Evolutionary conservation across 2,113 vertebrate genomes (phyloP).

Genomic region (Spilogale gracilis): DNA sequence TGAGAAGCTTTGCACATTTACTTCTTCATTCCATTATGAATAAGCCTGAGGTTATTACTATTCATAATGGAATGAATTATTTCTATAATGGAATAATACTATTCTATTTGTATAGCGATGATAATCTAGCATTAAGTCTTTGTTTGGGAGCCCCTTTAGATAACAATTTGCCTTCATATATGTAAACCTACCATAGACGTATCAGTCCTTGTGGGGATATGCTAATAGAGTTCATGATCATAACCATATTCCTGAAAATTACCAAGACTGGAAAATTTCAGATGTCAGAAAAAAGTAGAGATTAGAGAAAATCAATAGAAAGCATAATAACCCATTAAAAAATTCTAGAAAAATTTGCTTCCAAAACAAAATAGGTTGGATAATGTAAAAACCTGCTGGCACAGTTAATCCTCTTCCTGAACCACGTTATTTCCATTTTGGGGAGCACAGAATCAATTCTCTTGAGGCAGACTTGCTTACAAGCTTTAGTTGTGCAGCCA

Average conservation of each 20-base stretch:
- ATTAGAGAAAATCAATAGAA: not conserved
- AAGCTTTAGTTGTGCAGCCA: not conserved
- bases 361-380: constrained; percentile 4
- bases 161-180: not conserved
- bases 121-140: not conserved
- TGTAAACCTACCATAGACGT: not conserved
- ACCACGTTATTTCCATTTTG: not conserved
- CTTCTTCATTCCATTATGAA: not conserved
- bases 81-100: too few species aligned
- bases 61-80: too few species aligned
- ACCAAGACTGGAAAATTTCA: not conserved
- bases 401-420: not conserved
- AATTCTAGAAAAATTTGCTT: not conserved
- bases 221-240: not conserved
- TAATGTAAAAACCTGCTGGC: not conserved
- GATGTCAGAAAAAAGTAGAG: not conserved
- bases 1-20: not conserved
- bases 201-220: fast-evolving
- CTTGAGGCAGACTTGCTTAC: not conserved
- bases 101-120: fast-evolving
- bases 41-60: not conserved
- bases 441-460: not conserved
- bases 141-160: not conserved
- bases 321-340: not conserved
- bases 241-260: not conserved